Percentiles rank a stretch among this genome's conserved stretches.
Evolutionary conservation across 1,140 invertebrate species (phyloP).

Genomic region (Cataglyphis hispanica): DNA sequence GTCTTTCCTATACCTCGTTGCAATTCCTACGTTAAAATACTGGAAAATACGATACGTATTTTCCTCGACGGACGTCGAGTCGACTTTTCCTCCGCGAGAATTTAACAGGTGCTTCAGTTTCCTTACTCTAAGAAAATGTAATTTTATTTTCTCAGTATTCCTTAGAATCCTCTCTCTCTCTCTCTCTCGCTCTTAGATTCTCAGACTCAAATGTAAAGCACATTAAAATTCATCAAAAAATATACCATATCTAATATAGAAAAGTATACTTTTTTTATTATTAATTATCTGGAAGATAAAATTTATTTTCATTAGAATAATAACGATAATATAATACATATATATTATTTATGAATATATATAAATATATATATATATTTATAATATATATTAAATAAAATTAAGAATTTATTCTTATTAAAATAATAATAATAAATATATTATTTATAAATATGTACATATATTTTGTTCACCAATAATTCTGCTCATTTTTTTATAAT

Average conservation of each 20-base stretch:
- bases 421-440: no score
- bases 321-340: no score
- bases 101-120: slow-evolving; percentile 49
- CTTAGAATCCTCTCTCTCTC: not conserved
- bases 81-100: slow-evolving; percentile 48
- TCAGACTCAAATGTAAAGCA: not conserved
- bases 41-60: slow-evolving; percentile 55
- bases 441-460: no score
- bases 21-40: slow-evolving; percentile 51
- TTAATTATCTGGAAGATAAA: no score
- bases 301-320: no score
- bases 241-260: not conserved
- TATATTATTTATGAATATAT: no score
- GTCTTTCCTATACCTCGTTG: slow-evolving; percentile 20
- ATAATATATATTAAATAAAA: no score
- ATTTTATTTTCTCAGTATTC: slow-evolving; percentile 38
- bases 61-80: slow-evolving; percentile 48
- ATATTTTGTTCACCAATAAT: no score
- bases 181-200: not conserved
- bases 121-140: slow-evolving; percentile 37
- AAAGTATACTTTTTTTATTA: no score
- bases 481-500: no score
- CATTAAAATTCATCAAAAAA: slow-evolving; percentile 18
- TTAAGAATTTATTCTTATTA: no score
- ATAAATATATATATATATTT: no score